Base-by-base conservation (phyloP, 2,113 vertebrate genomes). In the Heterochromis multidens region DNA sequence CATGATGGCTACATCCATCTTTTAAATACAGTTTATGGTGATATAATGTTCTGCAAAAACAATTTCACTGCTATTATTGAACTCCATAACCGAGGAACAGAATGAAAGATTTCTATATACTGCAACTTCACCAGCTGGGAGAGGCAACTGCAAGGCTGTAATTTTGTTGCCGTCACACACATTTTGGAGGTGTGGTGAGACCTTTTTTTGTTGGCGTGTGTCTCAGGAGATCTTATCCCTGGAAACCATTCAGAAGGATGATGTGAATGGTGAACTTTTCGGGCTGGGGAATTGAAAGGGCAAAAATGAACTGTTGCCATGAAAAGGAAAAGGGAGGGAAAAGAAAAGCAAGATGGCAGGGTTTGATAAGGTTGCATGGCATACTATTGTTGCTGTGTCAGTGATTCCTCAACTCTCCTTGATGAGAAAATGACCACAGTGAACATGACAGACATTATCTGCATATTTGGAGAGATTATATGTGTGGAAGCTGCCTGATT, bases 261-360 rank as follows among this genome's bases (percentile, higher is more conserved):
- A 70, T 84, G 86, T 78, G 88, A 54, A 67, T 54, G 79, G 67
- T 91, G 83, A 94, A 91, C 91, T 86, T 93, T 90, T 85, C 25
- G 1, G n/a, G 49, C 1, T 13, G n/a, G 31, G 14, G 40, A 58
- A 76, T 84, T 77, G 80, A 90, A 89, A 87, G 72, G 79, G 61
- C 84, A 86, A 87, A 54, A 89, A 83, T 74, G 60, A 90, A 87
- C 60, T 85, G 16, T 60, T 82, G 82, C 79, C 81, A 52, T 89
- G 59, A 87, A 92, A 85, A 79, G 72, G 16, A 70, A 85, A 79
- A 65, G 59, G 60, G 19, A 31, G 46, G 62, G 74, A 23, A 40
- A 83, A 67, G 83, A 65, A 84, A 79, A 67, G 57, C 31, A 58
- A 57, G 57, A 77, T 63, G 77, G 74, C 29, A 17, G 8, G 56